Conservation (phyloP, 2,113 vertebrate genomes). For the Xiphorhynchus elegans region DNA sequence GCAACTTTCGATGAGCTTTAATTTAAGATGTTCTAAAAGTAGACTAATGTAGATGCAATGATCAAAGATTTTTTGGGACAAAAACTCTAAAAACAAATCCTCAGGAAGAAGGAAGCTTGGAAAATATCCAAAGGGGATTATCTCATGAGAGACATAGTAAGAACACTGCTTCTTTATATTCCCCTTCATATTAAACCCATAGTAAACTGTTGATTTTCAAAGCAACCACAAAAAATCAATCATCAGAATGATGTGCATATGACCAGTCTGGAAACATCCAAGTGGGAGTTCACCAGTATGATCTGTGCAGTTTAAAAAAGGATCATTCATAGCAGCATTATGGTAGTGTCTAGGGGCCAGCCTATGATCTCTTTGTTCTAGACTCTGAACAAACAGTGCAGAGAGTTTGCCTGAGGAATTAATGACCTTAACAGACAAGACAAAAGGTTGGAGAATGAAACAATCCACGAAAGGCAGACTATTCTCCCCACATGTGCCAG, state of each 20-base stretch:
- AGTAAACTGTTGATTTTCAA: constrained; percentile 51
- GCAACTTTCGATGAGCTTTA: not conserved
- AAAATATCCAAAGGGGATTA: constrained; percentile 42
- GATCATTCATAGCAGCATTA: constrained; percentile 16
- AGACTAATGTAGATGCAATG: not conserved
- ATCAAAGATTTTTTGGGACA: constrained; percentile 45
- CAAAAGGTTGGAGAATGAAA: constrained; percentile 36
- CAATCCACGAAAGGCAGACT: not conserved
- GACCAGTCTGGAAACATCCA: constrained; percentile 32
- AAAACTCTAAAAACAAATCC: not conserved
- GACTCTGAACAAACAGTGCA: constrained; percentile 25
- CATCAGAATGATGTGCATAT: constrained; percentile 24
- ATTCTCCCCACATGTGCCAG: not conserved
- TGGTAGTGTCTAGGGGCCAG: constrained; percentile 10
- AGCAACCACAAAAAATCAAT: constrained; percentile 32
- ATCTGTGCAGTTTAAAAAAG: not conserved
- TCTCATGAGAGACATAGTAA: not conserved
- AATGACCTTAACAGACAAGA: constrained; percentile 55
- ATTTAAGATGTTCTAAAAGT: not conserved
- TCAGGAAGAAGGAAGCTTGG: constrained; percentile 33
- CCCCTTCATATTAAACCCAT: not conserved
- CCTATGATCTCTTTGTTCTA: constrained; percentile 53
- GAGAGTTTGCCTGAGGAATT: not conserved
- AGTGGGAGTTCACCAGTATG: constrained; percentile 29
- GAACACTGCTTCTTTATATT: constrained; percentile 53